These are phyloP conservation scores for Drosophila limbata DNA, from an alignment of 2,888 invertebrate species.

Conservation along the genomic window DNA sequence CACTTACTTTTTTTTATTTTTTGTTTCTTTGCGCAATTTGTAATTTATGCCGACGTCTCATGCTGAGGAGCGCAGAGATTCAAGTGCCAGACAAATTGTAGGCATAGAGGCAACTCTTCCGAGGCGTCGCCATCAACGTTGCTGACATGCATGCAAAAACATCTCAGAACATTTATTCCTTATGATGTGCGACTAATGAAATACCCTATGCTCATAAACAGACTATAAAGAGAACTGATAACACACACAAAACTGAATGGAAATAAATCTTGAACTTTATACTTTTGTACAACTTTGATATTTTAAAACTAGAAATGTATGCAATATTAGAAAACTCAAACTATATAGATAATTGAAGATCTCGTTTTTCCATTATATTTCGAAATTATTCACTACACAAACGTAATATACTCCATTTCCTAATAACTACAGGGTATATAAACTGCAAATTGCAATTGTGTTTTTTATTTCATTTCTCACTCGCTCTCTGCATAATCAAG, in stretches of 20 bases:
- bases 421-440: constrained; percentile 34
- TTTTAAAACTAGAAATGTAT: too few relatives aligned
- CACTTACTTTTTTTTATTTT: constrained; percentile 34
- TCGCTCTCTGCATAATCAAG: constrained; percentile 65
- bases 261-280: too few relatives aligned
- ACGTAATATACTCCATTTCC: neutral
- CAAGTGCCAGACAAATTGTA: constrained; percentile 70
- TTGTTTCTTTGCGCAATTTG: constrained; percentile 62
- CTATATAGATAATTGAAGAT: neutral
- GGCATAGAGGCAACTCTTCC: constrained; percentile 42
- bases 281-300: too few relatives aligned
- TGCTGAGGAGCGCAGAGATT: constrained; percentile 49
- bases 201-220: constrained; percentile 21
- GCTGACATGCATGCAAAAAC: constrained; percentile 60
- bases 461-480: constrained; percentile 3
- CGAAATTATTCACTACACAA: neutral
- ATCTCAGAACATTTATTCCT: neutral
- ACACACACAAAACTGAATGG: neutral
- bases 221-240: neutral
- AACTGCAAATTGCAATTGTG: constrained; percentile 44
- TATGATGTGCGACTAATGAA: neutral
- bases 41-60: constrained; percentile 73
- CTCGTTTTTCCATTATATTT: neutral
- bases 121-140: constrained; percentile 51
- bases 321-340: too few relatives aligned